Conservation (phyloP, 2,797 vertebrate genomes). For the Coluber constrictor region DNA sequence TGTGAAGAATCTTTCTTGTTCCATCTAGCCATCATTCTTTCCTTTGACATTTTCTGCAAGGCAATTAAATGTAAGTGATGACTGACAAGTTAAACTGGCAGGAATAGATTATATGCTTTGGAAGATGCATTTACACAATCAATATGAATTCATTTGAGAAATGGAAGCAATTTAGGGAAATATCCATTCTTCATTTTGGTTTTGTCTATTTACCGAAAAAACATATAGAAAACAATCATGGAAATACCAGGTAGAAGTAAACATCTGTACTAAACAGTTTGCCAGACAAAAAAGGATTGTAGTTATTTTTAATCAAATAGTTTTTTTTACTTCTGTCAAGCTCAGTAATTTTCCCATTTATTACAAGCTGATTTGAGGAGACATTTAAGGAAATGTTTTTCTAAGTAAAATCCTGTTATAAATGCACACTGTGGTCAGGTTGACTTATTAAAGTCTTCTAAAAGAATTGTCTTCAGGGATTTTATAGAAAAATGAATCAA, state of each 20-base stretch:
- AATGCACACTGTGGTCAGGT: constrained; percentile 4
- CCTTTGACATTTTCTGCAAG: constrained; percentile 56
- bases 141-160: constrained; percentile 78
- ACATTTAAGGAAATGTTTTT: constrained; percentile 27
- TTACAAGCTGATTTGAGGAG: constrained; percentile 15
- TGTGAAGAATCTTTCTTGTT: constrained; percentile 36
- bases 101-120: constrained; percentile 72
- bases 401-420: constrained; percentile 1
- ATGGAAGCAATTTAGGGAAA: constrained; percentile 74
- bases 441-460: constrained; percentile 19
- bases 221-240: constrained; percentile 41
- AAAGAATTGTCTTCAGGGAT: neutral
- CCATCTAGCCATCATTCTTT: constrained; percentile 50
- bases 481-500: constrained; percentile 19
- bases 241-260: constrained; percentile 44
- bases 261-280: constrained; percentile 47
- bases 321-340: neutral
- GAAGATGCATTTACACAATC: constrained; percentile 75
- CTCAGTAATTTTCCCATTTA: constrained; percentile 34
- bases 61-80: constrained; percentile 75
- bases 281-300: constrained; percentile 44
- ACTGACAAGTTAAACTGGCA: constrained; percentile 70
- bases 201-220: constrained; percentile 65
- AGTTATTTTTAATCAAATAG: constrained; percentile 29
- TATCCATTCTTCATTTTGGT: constrained; percentile 58